Percentiles rank a stretch among this genome's conserved stretches.
Conservation (phyloP, 2,113 vertebrate genomes). For the Nothoprocta perdicaria region DNA sequence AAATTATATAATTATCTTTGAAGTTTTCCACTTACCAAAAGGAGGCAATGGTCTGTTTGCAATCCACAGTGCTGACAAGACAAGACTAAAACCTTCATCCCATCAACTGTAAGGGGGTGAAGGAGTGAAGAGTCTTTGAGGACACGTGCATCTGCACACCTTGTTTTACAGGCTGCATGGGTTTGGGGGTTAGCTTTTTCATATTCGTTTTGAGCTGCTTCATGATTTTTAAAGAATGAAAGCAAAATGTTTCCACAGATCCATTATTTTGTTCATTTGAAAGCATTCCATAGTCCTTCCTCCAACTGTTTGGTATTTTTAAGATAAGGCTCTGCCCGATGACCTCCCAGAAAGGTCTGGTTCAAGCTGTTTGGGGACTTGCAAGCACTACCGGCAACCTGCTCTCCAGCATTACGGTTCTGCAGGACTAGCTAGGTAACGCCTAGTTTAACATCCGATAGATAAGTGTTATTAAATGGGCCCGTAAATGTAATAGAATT, state of each 20-base stretch:
- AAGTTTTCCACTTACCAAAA: not conserved
- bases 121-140: not conserved
- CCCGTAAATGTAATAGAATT: slow-evolving; percentile 52
- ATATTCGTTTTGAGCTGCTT: not conserved
- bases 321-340: not conserved
- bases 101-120: not conserved
- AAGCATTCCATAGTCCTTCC: not conserved
- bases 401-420: not conserved
- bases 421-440: slow-evolving; percentile 3
- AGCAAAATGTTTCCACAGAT: not conserved
- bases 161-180: not conserved
- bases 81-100: not conserved
- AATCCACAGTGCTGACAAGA: not conserved
- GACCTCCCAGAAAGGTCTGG: not conserved
- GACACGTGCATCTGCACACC: accelerated
- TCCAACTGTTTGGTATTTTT: not conserved
- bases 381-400: not conserved
- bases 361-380: not conserved
- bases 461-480: slow-evolving; percentile 65
- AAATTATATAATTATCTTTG: not conserved
- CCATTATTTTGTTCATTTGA: not conserved
- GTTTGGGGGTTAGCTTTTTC: not conserved
- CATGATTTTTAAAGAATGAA: not conserved
- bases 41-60: not conserved
- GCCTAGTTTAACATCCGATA: slow-evolving; percentile 65